Conservation (phyloP, 2,113 vertebrate species). For the Peromyscus californicus region DNA sequence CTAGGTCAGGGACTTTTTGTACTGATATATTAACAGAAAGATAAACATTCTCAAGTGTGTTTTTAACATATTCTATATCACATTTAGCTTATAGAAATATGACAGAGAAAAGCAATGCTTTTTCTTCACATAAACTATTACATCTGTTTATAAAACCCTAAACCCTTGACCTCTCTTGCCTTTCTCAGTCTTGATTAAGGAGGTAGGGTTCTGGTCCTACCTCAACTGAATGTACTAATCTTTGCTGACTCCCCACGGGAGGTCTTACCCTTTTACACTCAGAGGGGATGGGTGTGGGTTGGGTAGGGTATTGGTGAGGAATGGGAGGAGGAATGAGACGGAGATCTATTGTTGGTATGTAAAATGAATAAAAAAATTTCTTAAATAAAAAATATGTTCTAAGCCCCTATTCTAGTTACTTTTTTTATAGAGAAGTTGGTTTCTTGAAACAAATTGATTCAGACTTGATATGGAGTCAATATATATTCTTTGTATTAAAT, state of each 20-base stretch:
- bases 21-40: neutral
- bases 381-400: no score
- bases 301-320: no score
- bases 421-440: neutral
- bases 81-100: neutral
- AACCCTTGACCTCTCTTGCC: no score
- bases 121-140: neutral
- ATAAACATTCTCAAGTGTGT: neutral
- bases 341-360: no score
- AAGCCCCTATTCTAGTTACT: neutral
- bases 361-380: no score
- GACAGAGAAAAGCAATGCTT: neutral
- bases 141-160: neutral
- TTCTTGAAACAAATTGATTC: neutral
- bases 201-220: no score
- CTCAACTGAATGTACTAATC: no score
- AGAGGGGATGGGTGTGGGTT: no score
- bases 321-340: no score
- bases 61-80: neutral
- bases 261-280: no score
- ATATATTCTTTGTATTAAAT: neutral
- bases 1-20: constrained; percentile 9
- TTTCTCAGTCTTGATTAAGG: no score
- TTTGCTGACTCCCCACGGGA: no score
- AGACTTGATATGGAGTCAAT: neutral